Conservation (phyloP, 2,113 vertebrate species). For the Lepus europaeus region DNA sequence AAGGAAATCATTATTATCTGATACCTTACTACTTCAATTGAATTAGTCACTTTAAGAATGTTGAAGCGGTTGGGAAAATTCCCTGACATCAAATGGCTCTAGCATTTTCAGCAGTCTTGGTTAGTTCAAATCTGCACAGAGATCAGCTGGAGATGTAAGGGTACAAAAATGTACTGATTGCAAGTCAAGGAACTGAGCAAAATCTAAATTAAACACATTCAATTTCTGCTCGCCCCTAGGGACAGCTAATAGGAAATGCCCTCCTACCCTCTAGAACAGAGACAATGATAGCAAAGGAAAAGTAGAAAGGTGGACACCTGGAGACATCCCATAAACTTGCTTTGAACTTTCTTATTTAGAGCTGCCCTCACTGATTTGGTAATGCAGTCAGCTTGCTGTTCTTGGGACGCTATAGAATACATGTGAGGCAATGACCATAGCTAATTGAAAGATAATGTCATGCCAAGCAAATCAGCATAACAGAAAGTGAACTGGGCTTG, state of each 20-base stretch:
- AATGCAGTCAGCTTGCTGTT: neutral
- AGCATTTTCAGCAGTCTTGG: slow-evolving; percentile 53
- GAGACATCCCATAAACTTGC: neutral
- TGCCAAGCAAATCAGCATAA: neutral
- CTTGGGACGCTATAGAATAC: neutral
- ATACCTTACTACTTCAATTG: slow-evolving; percentile 65
- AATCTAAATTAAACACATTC: slow-evolving; percentile 70
- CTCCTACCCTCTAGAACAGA: neutral
- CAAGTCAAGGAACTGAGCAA: slow-evolving; percentile 60
- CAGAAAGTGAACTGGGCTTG: neutral
- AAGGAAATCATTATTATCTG: slow-evolving; percentile 73
- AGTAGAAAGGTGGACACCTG: neutral
- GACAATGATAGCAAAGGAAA: neutral
- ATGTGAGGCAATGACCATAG: neutral
- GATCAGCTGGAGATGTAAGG: slow-evolving; percentile 68
- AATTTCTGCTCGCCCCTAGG: slow-evolving; percentile 35
- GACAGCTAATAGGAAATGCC: neutral
- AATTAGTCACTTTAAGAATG: slow-evolving; percentile 55
- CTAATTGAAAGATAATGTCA: slow-evolving; percentile 37
- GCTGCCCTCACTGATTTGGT: slow-evolving; percentile 19
- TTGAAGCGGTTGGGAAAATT: slow-evolving; percentile 47
- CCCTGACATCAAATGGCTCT: slow-evolving; percentile 53
- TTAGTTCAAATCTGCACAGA: slow-evolving; percentile 37
- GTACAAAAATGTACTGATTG: slow-evolving; percentile 63
- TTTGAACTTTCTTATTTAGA: neutral